Evolutionary conservation across 2,888 invertebrate genomes (phyloP).

Genomic region (Limenitis arthemis): DNA sequence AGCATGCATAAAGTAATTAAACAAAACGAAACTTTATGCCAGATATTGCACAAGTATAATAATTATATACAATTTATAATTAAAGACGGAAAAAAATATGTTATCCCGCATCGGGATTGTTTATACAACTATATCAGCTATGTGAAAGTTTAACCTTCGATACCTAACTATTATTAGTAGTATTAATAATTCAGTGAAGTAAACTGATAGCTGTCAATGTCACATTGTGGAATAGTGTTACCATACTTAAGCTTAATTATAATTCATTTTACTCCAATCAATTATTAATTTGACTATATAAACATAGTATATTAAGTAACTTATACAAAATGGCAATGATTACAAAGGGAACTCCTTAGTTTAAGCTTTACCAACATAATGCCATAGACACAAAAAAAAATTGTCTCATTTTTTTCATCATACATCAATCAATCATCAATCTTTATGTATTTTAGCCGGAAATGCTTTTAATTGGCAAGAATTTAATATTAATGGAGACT

Average conservation of each 20-base stretch:
- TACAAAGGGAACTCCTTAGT: slow-evolving; percentile 6
- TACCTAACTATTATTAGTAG: slow-evolving; percentile 11
- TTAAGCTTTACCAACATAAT: not conserved
- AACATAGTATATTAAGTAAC: slow-evolving; percentile 39
- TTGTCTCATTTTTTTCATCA: not conserved
- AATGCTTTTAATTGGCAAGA: slow-evolving; percentile 3
- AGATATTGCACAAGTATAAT: slow-evolving; percentile 43
- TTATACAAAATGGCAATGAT: slow-evolving; percentile 57
- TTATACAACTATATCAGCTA: slow-evolving; percentile 12
- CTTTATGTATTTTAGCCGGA: not conserved
- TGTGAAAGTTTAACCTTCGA: slow-evolving; percentile 46
- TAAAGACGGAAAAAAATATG: slow-evolving; percentile 16
- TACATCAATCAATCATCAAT: not conserved
- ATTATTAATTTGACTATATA: slow-evolving; percentile 2
- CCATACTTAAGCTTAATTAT: too few species aligned
- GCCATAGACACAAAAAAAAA: slow-evolving; percentile 4
- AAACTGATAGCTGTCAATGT: too few species aligned
- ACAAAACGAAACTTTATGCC: slow-evolving; percentile 35
- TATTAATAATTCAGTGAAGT: too few species aligned
- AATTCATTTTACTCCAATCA: too few species aligned
- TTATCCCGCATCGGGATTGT: slow-evolving; percentile 4
- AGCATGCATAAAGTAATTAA: slow-evolving; percentile 34
- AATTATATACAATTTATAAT: slow-evolving; percentile 12
- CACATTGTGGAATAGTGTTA: too few species aligned
- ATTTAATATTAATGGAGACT: not conserved